Evolutionary conservation across 2,797 vertebrate genomes (phyloP).

Genomic region (Odontamblyopus lacepedii): DNA sequence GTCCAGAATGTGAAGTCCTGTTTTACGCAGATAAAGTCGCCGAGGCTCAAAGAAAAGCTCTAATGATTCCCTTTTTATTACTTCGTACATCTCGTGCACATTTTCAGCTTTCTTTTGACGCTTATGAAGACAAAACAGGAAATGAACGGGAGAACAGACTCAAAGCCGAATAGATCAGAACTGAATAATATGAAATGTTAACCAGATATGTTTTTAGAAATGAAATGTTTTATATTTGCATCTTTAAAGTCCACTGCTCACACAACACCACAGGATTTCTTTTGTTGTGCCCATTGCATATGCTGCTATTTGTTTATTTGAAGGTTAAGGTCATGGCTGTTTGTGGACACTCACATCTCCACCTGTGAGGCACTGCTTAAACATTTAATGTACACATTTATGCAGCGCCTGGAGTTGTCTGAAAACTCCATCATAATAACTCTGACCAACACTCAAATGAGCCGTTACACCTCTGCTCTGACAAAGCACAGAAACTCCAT

Average conservation of each 20-base stretch:
- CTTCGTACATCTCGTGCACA: conserved; percentile 1
- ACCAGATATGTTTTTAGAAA: conserved; percentile 3
- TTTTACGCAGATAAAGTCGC: conserved; percentile 22
- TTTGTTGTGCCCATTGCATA: not conserved
- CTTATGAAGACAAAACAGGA: conserved; percentile 11
- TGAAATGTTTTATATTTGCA: not conserved
- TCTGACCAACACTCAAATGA: too few relatives aligned
- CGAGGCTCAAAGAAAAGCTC: conserved; percentile 3
- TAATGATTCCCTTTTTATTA: conserved; percentile 14
- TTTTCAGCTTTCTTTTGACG: conserved; percentile 5
- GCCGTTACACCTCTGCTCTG: too few relatives aligned
- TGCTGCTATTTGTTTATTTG: too few relatives aligned
- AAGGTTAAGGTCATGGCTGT: too few relatives aligned
- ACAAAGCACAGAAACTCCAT: too few relatives aligned
- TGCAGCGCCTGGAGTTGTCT: too few relatives aligned
- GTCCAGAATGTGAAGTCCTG: conserved; percentile 23
- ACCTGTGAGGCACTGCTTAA: too few relatives aligned
- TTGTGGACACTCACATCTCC: too few relatives aligned
- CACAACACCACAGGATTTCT: not conserved
- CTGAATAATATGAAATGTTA: not conserved
- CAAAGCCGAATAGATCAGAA: conserved; percentile 1
- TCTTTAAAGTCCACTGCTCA: not conserved
- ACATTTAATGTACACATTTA: too few relatives aligned
- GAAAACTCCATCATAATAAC: too few relatives aligned
- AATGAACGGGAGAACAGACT: conserved; percentile 1